A percentile compares a stretch with the other conserved stretches of the same genome.
These are phyloP conservation scores for Oryzias sinensis DNA, from an alignment of 2,797 vertebrate genomes.

Conservation along the genomic window DNA sequence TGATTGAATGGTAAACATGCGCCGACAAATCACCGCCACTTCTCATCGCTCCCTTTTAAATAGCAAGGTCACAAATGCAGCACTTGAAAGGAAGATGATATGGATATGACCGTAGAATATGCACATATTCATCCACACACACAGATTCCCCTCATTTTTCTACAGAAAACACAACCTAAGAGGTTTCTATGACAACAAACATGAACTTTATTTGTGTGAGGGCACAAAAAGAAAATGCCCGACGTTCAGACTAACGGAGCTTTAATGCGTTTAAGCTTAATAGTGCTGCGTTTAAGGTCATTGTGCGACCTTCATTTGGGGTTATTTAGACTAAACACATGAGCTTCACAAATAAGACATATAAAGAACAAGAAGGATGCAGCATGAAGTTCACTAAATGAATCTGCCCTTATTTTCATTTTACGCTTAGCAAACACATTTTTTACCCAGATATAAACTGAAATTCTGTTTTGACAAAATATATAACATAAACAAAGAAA, in stretches of 20 bases:
- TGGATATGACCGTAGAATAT: slow-evolving; percentile 6
- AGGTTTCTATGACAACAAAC: slow-evolving; percentile 2
- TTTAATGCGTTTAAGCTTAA: slow-evolving; percentile 52
- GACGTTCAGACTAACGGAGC: not conserved
- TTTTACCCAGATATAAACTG: not conserved
- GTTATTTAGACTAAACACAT: slow-evolving; percentile 3
- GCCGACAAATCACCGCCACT: not conserved
- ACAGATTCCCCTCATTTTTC: slow-evolving; percentile 13
- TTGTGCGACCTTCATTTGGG: not conserved
- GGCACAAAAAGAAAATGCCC: slow-evolving; percentile 2
- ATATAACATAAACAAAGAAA: slow-evolving; percentile 52
- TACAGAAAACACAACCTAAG: not conserved
- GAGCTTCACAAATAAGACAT: slow-evolving; percentile 7
- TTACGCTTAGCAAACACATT: no score
- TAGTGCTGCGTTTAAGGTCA: slow-evolving; percentile 22
- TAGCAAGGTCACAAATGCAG: slow-evolving; percentile 2
- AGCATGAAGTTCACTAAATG: not conserved
- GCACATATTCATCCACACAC: not conserved
- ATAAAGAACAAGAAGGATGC: not conserved
- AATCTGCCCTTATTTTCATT: no score
- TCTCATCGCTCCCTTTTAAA: slow-evolving; percentile 12
- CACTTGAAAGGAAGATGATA: slow-evolving; percentile 1
- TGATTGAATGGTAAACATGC: not conserved
- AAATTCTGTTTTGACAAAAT: slow-evolving; percentile 20
- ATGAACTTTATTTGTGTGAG: no score